Conservation (phyloP, 1,140 invertebrate genomes). For the Phymastichus coffea region DNA sequence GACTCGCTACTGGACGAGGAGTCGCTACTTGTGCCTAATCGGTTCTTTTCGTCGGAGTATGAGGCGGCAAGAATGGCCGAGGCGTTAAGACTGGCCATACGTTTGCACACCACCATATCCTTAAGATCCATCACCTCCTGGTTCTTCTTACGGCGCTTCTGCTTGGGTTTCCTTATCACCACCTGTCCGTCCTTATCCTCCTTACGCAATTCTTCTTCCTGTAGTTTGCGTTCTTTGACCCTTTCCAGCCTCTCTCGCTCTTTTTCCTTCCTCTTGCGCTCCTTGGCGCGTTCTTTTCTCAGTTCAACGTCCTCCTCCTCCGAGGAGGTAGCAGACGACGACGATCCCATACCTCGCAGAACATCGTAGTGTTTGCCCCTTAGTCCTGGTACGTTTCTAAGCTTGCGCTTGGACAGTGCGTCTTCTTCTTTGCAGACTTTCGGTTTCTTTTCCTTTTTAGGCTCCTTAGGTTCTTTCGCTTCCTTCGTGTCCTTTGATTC, state of each 20-base stretch:
- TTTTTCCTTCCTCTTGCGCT: conserved; percentile 1
- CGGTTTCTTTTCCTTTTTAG: conserved; percentile 29
- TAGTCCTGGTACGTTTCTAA: conserved; percentile 72
- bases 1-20: conserved; percentile 53
- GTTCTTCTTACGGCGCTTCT: conserved; percentile 58
- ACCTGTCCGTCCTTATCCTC: conserved; percentile 49
- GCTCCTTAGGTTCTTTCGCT: conserved; percentile 35
- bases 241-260: not conserved
- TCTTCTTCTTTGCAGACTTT: conserved; percentile 2
- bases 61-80: conserved; percentile 89
- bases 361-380: conserved; percentile 84
- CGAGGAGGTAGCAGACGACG: conserved; percentile 50
- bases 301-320: conserved; percentile 49
- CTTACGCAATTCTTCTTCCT: conserved; percentile 43
- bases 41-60: conserved; percentile 75
- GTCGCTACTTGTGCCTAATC: conserved; percentile 59
- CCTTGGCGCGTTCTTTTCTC: not conserved
- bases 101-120: conserved; percentile 83
- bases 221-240: not conserved
- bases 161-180: conserved; percentile 43
- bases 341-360: conserved; percentile 61
- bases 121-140: conserved; percentile 81
- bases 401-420: conserved; percentile 58
- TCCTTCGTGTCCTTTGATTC: conserved; percentile 16
- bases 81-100: conserved; percentile 92